A percentile compares a stretch with the other conserved stretches of the same genome.
Evolutionary conservation across 2,113 vertebrate species (phyloP).

Genomic region (Bucco capensis): DNA sequence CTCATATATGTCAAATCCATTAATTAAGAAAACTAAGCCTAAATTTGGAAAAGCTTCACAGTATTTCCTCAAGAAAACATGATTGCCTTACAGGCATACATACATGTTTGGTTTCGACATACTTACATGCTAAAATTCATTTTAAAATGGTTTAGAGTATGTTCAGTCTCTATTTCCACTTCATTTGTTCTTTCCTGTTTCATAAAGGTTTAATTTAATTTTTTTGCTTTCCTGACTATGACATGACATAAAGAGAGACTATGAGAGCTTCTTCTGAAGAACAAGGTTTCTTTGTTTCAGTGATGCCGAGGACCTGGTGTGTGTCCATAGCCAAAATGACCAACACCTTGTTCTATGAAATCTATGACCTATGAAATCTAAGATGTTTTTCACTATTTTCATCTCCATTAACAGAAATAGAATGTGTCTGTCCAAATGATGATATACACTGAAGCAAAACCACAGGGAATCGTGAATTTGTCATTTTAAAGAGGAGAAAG

Average conservation of each 20-base stretch:
- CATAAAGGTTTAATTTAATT: neutral
- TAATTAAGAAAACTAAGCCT: neutral
- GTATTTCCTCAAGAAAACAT: neutral
- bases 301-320: rapidly evolving
- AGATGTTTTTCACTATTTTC: neutral
- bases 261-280: neutral
- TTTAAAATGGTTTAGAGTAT: neutral
- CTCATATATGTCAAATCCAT: neutral
- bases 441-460: neutral
- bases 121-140: neutral
- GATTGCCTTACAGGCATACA: neutral
- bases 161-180: neutral
- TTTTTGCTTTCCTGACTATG: neutral
- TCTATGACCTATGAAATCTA: neutral
- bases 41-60: neutral
- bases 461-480: rapidly evolving
- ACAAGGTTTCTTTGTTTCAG: neutral
- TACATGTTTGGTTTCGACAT: neutral
- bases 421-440: neutral
- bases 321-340: neutral
- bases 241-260: neutral
- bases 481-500: neutral
- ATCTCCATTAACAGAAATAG: neutral
- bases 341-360: neutral
- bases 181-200: neutral